A percentile compares a stretch with the other conserved stretches of the same genome.
Conservation (phyloP, 2,797 vertebrate genomes). For the Sphaeramia orbicularis region DNA sequence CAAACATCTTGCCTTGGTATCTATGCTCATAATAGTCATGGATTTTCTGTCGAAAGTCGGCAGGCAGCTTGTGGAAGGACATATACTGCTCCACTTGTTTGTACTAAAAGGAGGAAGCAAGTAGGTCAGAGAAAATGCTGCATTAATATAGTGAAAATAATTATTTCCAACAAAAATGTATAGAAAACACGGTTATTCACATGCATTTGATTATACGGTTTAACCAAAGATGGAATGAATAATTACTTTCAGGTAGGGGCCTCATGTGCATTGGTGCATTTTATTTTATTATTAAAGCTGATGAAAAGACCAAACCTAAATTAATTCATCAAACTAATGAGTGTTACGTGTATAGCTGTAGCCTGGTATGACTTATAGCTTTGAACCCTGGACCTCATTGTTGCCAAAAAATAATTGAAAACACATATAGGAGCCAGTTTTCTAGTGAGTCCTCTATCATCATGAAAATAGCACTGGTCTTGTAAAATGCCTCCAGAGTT, state of each 20-base stretch:
- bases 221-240: neutral
- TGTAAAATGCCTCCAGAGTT: too few species aligned
- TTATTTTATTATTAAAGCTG: slow-evolving; percentile 7
- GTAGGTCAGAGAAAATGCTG: slow-evolving; percentile 34
- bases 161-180: slow-evolving; percentile 3
- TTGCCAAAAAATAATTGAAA: slow-evolving; percentile 10
- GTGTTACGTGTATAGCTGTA: neutral
- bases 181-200: neutral
- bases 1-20: slow-evolving; percentile 99
- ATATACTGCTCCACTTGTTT: slow-evolving; percentile 99
- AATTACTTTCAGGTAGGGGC: too few species aligned
- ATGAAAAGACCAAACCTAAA: slow-evolving; percentile 17
- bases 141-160: slow-evolving; percentile 33
- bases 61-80: slow-evolving; percentile 98
- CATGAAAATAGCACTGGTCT: neutral
- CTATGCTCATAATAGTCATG: slow-evolving; percentile 98
- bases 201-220: slow-evolving; percentile 6
- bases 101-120: slow-evolving; percentile 84
- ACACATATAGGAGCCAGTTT: slow-evolving; percentile 4
- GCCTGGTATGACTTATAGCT: neutral
- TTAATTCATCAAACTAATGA: neutral
- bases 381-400: neutral
- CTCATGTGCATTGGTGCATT: too few species aligned
- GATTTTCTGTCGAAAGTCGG: slow-evolving; percentile 98
- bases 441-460: neutral